Conservation (phyloP, 2,797 vertebrate genomes). For the Paguma larvata region DNA sequence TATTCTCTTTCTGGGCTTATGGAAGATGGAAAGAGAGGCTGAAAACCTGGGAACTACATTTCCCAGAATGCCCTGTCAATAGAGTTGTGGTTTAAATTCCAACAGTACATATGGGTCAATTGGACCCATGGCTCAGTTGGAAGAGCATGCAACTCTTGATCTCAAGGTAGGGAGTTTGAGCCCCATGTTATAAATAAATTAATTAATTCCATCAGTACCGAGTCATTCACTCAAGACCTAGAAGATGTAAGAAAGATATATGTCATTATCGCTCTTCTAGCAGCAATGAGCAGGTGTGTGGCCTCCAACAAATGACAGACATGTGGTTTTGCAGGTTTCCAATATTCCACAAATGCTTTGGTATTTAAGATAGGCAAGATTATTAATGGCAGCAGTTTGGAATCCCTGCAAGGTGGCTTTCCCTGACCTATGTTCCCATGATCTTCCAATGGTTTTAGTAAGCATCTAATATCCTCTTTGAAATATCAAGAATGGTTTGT, state of each 20-base stretch:
- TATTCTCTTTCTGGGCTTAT: not conserved
- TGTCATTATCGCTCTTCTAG: not conserved
- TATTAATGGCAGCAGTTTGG: constrained; percentile 4
- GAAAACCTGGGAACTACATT: not conserved
- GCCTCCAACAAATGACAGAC: not conserved
- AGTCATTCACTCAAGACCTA: not conserved
- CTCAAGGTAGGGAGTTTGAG: too few species aligned
- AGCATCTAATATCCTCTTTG: not conserved
- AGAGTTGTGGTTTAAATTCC: not conserved
- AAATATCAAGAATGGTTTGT: constrained; percentile 25
- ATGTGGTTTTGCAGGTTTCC: not conserved
- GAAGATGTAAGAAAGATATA: not conserved
- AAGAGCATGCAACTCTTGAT: too few species aligned
- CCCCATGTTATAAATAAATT: not conserved
- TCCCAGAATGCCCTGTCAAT: constrained; percentile 6
- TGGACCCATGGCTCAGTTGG: too few species aligned
- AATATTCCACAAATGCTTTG: not conserved
- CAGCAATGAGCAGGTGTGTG: not conserved
- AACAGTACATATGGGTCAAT: too few species aligned
- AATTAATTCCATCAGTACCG: constrained; percentile 13
- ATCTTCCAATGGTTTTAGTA: not conserved
- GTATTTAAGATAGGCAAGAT: not conserved
- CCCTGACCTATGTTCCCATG: not conserved
- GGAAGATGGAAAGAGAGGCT: not conserved
- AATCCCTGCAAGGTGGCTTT: not conserved